Conservation (phyloP, 2,888 invertebrate species). For the Noctua janthe region DNA sequence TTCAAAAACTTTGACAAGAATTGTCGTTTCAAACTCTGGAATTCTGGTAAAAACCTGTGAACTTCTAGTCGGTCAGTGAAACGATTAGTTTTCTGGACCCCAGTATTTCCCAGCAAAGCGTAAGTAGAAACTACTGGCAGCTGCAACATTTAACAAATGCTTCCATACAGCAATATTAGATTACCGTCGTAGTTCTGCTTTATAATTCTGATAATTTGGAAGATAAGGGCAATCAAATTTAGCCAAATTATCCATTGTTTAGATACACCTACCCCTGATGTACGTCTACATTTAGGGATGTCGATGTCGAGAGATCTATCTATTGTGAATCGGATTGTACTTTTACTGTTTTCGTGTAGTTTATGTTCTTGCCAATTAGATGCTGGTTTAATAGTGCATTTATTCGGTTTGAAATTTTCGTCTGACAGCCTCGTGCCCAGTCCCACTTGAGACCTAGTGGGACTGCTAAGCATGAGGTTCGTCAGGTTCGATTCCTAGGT, state of each 20-base stretch:
- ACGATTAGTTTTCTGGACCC: slow-evolving; percentile 3
- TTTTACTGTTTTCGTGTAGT: neutral
- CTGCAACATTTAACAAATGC: slow-evolving; percentile 48
- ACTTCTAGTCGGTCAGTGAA: neutral
- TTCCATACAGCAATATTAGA: slow-evolving; percentile 42
- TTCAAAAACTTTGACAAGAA: neutral
- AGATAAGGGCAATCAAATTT: slow-evolving; percentile 69
- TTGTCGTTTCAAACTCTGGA: neutral
- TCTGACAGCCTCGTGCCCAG: neutral
- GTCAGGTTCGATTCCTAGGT: neutral
- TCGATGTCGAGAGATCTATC: slow-evolving; percentile 20
- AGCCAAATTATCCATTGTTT: slow-evolving; percentile 64
- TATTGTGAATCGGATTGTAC: neutral
- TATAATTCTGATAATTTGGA: slow-evolving; percentile 63
- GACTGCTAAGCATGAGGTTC: neutral
- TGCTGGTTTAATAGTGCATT: neutral
- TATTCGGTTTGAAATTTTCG: neutral
- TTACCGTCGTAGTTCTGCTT: slow-evolving; percentile 49
- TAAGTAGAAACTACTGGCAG: slow-evolving; percentile 49
- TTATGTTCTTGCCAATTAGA: neutral
- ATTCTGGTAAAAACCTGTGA: neutral
- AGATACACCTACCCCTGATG: slow-evolving; percentile 48
- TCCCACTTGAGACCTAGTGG: too few species aligned
- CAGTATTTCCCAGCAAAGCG: slow-evolving; percentile 23
- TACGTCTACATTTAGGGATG: slow-evolving; percentile 42